Evolutionary conservation across 1,140 invertebrate genomes (phyloP), one percentile per base, ranked within the genome.

Genomic region (Riptortus pedestris): DNA sequence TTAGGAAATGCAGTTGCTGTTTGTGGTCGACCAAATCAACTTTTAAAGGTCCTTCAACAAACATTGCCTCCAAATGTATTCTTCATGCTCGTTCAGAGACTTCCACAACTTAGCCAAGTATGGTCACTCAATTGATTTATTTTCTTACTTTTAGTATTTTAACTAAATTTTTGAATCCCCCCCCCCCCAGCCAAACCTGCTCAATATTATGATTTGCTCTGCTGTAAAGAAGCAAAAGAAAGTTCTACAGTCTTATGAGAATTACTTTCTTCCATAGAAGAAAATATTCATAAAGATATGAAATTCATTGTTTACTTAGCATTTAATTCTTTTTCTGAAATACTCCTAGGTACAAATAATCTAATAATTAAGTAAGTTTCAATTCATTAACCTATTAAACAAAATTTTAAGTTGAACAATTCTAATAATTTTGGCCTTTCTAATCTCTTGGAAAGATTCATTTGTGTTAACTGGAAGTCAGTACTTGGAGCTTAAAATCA

Each of bases 1-100:
- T 81, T 98, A 65, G 87, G 88, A 27, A 93, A 93, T 75, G 95
- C 95, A 22, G 87, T 98, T 26, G 88, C 92, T n/a, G 89, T 98
- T 1, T 98, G 95, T 75, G 91, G 91, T 22, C 93, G 97, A 73
- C 92, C 93, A 0, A 85, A 92, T 69, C 91, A 96, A 72, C 77
- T 98, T 14, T 78, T 98, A 22, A 85, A 91, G 76, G 85, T 93
- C 61, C 78, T 97, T n/a, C 90, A 95, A 75, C 91, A 94, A 75
- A 95, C 93, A 60, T 79, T 98, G 71, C 92, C 94, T 65, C 88
- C 91, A 31, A 86, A 90, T 73, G 86, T 94, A 70, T 97, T 96
- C 80, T 85, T 90, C 66, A 75, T 93, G 69, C 79, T 96, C 12
- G 76, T 96, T 58, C 84, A 93, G 71, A 83, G 88, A 75, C 78